Evolutionary conservation across 2,888 invertebrate species (phyloP), one percentile per base, ranked within the genome.

Genomic region (Aporophyla nigra): DNA sequence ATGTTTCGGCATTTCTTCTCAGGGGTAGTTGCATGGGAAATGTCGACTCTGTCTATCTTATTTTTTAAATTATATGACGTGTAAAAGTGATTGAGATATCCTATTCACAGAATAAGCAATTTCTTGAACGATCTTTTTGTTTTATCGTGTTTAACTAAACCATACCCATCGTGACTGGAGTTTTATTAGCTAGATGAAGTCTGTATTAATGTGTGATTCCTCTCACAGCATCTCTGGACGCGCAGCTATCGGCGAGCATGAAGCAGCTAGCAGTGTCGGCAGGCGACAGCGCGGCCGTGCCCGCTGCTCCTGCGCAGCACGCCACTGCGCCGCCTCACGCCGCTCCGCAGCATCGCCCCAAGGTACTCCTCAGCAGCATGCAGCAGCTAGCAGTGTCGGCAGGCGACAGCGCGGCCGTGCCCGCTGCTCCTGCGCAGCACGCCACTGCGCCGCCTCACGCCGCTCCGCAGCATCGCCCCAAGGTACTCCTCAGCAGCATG

Each of bases 191-290:
- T 46, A 46, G 12, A 9, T 43, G 9, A 6, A 6, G 6, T 6
- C 6, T 5, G 10, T 46, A 5, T 27, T 27, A 14, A 33, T 21
- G 49, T 33, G 0, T 0, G 2, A 14, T 51, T 40, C 10, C 2
- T 24, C 21, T 27, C 53, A 0, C 89, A 90, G 85, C 93, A 83
- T 92, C 93, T 14, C 89, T 97, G 73, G 95, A 97, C 79, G 96
- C 95, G 85, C 96, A 96, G 88, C 90, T 97, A 83, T 90, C 96
- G 27, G 94, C 95, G 71, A 93, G 95, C 0, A 94, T 97, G 92
- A 97, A 97, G 86, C 95, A 97, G 93, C 88, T 96, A 71, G 94
- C 95, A 1, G 97, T 97, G 74, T 88, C 94, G 10, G 94, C 83
- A 66, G 71, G 68, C 43, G 73, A 83, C 63, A 58, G 83, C 80